phyloP scores from a whole-genome alignment of 2,797 vertebrate genomes.

The Rousettus madagascariensis region DNA sequence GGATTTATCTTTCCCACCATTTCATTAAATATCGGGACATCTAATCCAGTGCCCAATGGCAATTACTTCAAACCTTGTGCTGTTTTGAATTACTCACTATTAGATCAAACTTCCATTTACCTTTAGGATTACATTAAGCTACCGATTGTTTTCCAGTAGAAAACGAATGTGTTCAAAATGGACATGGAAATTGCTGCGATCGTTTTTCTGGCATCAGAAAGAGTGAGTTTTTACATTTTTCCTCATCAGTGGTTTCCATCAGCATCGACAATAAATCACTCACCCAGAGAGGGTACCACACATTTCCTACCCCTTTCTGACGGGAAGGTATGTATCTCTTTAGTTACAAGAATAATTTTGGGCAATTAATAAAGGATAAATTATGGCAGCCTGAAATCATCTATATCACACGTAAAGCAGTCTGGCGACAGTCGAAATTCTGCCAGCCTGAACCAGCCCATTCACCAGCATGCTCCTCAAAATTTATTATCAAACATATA shows the following conservation, averaged over 20 bases:
- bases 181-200: neutral
- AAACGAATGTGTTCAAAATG: neutral
- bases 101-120: neutral
- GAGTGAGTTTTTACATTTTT: neutral
- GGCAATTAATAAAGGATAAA: neutral
- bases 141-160: neutral
- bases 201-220: neutral
- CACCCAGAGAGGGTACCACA: neutral
- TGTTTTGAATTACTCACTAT: neutral
- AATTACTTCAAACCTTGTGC: neutral
- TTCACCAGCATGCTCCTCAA: neutral
- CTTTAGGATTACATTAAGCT: neutral
- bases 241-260: neutral
- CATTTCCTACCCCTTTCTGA: neutral
- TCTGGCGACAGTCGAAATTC: neutral
- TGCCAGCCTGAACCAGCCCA: neutral
- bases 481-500: neutral
- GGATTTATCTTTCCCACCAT: neutral
- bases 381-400: neutral
- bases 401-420: neutral
- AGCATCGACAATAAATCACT: neutral
- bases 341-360: neutral
- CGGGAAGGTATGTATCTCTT: neutral
- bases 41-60: neutral
- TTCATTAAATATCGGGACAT: neutral